These are phyloP conservation scores for Lepus timidus DNA, from an alignment of 2,113 vertebrate species.

Conservation along the genomic window DNA sequence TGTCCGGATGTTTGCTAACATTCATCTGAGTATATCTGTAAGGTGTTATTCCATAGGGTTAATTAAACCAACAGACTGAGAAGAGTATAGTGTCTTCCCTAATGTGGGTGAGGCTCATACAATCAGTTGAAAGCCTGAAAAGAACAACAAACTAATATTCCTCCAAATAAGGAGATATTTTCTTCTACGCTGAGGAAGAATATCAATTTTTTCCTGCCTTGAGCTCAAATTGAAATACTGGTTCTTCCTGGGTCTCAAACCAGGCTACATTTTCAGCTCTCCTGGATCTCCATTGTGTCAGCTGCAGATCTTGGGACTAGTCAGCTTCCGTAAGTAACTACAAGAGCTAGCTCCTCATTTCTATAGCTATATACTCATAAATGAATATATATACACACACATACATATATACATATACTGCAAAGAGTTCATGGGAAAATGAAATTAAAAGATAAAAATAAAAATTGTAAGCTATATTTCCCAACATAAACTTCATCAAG, in stretches of 20 bases:
- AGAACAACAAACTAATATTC: not conserved
- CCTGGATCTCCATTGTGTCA: not conserved
- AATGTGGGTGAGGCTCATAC: not conserved
- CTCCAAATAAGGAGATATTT: not conserved
- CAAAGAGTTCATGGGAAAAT: no score
- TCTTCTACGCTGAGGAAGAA: not conserved
- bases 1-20: not conserved
- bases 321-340: not conserved
- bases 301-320: not conserved
- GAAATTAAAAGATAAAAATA: no score
- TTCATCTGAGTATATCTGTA: not conserved
- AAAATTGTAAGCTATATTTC: no score
- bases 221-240: not conserved
- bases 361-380: not conserved
- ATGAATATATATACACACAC: no score
- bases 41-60: not conserved
- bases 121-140: not conserved
- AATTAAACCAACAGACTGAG: not conserved
- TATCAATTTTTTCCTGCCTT: not conserved
- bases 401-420: no score
- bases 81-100: not conserved
- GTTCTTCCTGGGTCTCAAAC: not conserved
- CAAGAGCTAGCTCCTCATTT: not conserved
- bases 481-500: no score
- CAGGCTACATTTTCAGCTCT: not conserved